Evolutionary conservation across 2,797 vertebrate species (phyloP), one percentile per base, ranked within the genome.

Genomic region (Phrynocephalus vlangalii): DNA sequence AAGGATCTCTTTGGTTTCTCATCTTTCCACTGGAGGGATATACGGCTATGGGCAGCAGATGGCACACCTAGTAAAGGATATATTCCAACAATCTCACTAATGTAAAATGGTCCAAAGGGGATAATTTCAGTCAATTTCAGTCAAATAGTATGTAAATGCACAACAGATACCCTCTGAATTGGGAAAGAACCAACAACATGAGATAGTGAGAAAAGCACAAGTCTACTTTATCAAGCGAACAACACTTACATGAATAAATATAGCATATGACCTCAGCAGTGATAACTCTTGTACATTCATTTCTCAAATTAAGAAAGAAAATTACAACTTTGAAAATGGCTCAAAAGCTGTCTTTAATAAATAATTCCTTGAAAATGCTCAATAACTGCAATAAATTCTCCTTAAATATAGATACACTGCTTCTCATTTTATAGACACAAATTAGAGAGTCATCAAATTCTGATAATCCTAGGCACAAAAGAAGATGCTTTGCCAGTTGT

Each of bases 1-100:
- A 1, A 30, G 66, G 5, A 30, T 78, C 70, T 84, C 63, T 80
- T 20, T 73, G n/a, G 48, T 85, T 85, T 88, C 79, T 88, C 60
- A 56, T 81, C 70, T 88, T 85, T 82, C n/a, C 72, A 66, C 50
- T 89, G 30, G 7, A 52, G 22, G 38, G 87, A 50, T 60, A 87
- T 30, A 79, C 1, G 13, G 85, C 85, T 72, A 56, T 2, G 73
- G 91, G 80, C 44, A 77, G 83, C 87, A 91, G 38, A 72, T 52
- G 85, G 71, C 15, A 87, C 72, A 90, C 66, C n/a, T 89, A 89
- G 52, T 86, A 86, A 0, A 48, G 79, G 80, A 77, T 84, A 48
- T 88, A 89, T 90, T 92, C 91, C 85, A 94, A 89, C 22, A 91
- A 90, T 60, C 71, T 87, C 50, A 72, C 66, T 73, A 90, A 75